phyloP scores from a whole-genome alignment of 2,888 invertebrate species.

The Cryptocheilus praepositus region DNA sequence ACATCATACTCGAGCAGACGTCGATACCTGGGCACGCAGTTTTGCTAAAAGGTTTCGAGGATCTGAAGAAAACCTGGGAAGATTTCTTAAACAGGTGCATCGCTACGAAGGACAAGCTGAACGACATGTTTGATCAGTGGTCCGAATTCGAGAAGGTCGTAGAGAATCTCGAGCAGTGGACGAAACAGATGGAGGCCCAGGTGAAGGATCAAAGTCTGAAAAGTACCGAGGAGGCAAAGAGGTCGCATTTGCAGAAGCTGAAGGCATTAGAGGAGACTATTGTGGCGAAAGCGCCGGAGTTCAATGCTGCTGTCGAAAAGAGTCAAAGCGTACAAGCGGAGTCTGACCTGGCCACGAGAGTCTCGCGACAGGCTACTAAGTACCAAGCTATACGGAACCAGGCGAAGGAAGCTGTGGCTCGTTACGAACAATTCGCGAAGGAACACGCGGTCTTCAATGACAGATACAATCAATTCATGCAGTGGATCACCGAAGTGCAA shows the following conservation, averaged over 20 bases:
- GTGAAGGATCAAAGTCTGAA: conserved; percentile 93
- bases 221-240: conserved; percentile 89
- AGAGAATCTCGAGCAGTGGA: conserved; percentile 88
- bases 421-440: conserved; percentile 89
- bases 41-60: conserved; percentile 84
- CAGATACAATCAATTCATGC: conserved; percentile 83
- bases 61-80: conserved; percentile 85
- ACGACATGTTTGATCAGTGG: conserved; percentile 87
- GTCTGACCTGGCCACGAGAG: conserved; percentile 83
- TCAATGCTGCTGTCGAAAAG: conserved; percentile 82
- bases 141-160: conserved; percentile 87
- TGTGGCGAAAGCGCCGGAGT: conserved; percentile 80
- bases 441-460: conserved; percentile 89
- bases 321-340: conserved; percentile 85
- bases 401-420: conserved; percentile 87
- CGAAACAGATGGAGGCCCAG: conserved; percentile 88
- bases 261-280: conserved; percentile 84
- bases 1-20: conserved; percentile 85
- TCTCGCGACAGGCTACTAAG: conserved; percentile 86
- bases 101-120: conserved; percentile 83
- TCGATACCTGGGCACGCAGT: conserved; percentile 82
- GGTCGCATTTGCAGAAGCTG: conserved; percentile 85
- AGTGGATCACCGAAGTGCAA: conserved; percentile 85
- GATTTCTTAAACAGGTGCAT: conserved; percentile 84
- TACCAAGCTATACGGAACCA: conserved; percentile 89